phyloP scores from a whole-genome alignment of 2,113 vertebrate species.

The Lates calcarifer region DNA sequence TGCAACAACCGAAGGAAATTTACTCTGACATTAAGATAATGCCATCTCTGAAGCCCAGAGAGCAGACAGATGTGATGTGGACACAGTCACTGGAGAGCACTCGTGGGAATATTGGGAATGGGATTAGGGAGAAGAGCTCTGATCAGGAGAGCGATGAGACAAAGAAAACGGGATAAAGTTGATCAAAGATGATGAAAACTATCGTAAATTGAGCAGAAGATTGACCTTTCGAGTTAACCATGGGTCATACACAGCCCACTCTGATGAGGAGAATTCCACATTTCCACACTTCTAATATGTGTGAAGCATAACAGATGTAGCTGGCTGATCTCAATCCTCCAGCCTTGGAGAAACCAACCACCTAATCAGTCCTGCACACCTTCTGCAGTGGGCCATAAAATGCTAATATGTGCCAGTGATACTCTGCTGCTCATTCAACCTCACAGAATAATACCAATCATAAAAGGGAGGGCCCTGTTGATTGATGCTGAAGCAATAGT shows the following conservation, averaged over 20 bases:
- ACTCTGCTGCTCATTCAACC: slow-evolving; percentile 77
- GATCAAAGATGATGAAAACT: slow-evolving; percentile 48
- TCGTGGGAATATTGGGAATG: slow-evolving; percentile 55
- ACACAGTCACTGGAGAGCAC: slow-evolving; percentile 54
- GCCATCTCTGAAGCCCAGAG: slow-evolving; percentile 7
- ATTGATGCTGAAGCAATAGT: slow-evolving; percentile 7
- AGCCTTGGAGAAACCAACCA: slow-evolving; percentile 60
- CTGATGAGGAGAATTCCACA: not conserved
- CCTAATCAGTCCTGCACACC: slow-evolving; percentile 78
- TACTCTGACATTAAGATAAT: slow-evolving; percentile 63
- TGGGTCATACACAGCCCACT: not conserved
- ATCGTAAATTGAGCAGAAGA: not conserved
- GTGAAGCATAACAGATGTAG: slow-evolving; percentile 60
- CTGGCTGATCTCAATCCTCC: slow-evolving; percentile 9
- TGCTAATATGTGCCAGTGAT: slow-evolving; percentile 83
- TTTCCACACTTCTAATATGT: not conserved
- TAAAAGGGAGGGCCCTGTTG: slow-evolving; percentile 69
- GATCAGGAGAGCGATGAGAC: slow-evolving; percentile 26
- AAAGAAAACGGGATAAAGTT: not conserved
- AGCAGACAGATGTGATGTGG: slow-evolving; percentile 62
- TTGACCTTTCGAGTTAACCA: slow-evolving; percentile 11
- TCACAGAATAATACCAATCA: slow-evolving; percentile 83
- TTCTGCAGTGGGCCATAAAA: slow-evolving; percentile 87
- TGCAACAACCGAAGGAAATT: slow-evolving; percentile 60
- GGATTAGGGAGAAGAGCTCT: slow-evolving; percentile 48